Evolutionary conservation across 37 sponge, comb jelly and placozoan species (phyloP), one percentile per base, ranked within the genome.

Genomic region (Spongia lamella): DNA sequence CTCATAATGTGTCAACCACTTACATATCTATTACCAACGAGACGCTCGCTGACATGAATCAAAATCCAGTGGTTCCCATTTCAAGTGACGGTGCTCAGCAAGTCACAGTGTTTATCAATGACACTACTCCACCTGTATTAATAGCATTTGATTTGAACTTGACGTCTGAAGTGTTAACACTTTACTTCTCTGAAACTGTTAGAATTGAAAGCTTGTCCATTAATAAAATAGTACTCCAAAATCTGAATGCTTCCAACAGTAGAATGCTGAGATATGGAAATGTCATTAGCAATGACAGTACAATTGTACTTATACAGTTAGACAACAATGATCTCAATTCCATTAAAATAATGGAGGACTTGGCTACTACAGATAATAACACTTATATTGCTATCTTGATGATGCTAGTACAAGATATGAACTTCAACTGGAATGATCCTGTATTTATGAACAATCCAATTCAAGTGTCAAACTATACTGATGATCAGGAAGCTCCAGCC

Each of bases 161-260:
- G 56, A 85, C 85, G 29, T 55, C 76, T 61, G 86, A 84, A 37
- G 38, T 84, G 7, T 58, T 93, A 19, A 78, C 86, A 15, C 76
- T 93, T 2, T 68, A 73, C 21, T 93, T 93, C 56, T 73, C 75
- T 66, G 93, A 92, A 50, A 92, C 93, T 31, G 93, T 92, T 20
- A 4, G 78, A n/a, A 80, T 86, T 34, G 68, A 53, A 20, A 87
- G 72, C 24, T 29, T 90, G 4, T 21, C 77, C 33, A 9, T 80
- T 22, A 66, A 35, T 0, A 75, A 74, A 29, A 66, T 90, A 32
- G 70, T 64, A 17, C 57, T 89, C 22, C 82, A 82, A 33, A 75
- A 87, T 75, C 34, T 29, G 4, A 76, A 68, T 61, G 71, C 58
- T 22, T 66, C 69, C 19, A 29, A 33, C 20, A 53, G 24, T 15